phyloP scores from a whole-genome alignment of 2,888 invertebrate genomes.

The Lochmaea capreae region DNA sequence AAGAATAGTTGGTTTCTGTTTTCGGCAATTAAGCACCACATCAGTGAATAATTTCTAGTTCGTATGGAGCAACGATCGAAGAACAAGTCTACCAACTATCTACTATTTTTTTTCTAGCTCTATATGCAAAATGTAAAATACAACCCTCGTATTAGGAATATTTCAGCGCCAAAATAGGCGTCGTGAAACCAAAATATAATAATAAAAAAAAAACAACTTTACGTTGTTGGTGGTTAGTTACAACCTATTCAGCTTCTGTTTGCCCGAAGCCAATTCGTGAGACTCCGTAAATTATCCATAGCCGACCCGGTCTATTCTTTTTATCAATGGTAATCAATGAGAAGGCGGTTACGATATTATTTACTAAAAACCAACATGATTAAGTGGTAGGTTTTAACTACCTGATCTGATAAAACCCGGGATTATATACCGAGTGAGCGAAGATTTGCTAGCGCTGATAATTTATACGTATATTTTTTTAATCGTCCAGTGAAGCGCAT shows the following conservation, averaged over 20 bases:
- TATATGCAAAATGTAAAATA: too few species aligned
- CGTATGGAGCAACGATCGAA: too few species aligned
- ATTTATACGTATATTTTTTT: too few species aligned
- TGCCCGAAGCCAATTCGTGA: constrained; percentile 16
- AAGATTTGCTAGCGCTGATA: background rate
- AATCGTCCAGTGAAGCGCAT: too few species aligned
- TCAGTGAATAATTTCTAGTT: too few species aligned
- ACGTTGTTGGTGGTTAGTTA: constrained; percentile 16
- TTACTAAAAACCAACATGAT: constrained; percentile 57
- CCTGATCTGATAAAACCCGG: constrained; percentile 32
- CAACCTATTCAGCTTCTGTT: constrained; percentile 16
- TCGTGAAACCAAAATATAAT: background rate
- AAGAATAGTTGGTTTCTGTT: too few species aligned
- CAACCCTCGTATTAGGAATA: too few species aligned
- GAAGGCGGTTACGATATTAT: constrained; percentile 56
- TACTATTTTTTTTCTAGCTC: too few species aligned
- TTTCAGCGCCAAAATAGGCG: background rate
- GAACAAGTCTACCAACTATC: too few species aligned
- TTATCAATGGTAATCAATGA: constrained; percentile 50
- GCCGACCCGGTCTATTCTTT: constrained; percentile 32
- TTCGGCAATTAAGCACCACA: too few species aligned
- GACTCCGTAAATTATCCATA: constrained; percentile 9
- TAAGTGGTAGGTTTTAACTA: constrained; percentile 53
- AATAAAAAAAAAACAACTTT: background rate
- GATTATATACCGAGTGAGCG: constrained; percentile 5